Percentiles rank a stretch among this genome's conserved stretches.
phyloP scores from a whole-genome alignment of 2,113 vertebrate genomes.

The Ahaetulla prasina region DNA sequence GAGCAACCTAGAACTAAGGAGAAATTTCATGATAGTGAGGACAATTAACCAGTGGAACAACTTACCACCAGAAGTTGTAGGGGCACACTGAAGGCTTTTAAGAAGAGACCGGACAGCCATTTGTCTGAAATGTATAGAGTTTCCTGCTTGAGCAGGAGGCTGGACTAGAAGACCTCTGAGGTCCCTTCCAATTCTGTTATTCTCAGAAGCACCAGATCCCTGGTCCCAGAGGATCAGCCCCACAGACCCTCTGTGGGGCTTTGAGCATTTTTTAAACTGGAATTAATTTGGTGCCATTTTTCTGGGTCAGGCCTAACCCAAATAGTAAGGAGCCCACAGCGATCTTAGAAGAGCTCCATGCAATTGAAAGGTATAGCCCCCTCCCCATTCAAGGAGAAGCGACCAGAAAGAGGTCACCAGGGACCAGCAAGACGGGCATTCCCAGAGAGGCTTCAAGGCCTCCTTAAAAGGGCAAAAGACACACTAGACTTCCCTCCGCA shows the following conservation, averaged over 20 bases:
- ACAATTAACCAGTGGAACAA: not conserved
- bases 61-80: not conserved
- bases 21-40: not conserved
- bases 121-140: not conserved
- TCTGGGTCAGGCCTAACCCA: not conserved
- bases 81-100: not conserved
- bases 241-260: not conserved
- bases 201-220: not conserved
- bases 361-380: not conserved
- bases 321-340: not conserved
- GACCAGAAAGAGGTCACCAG: not conserved
- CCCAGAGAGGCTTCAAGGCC: not conserved
- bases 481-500: not conserved
- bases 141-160: not conserved
- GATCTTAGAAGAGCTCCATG: not conserved
- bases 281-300: not conserved
- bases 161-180: not conserved
- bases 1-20: not conserved
- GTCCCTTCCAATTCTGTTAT: not conserved
- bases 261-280: not conserved
- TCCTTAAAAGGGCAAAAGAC: not conserved
- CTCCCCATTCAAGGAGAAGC: not conserved
- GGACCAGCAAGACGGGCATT: not conserved
- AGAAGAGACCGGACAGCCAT: no score
- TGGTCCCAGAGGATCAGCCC: not conserved